Base-by-base conservation (phyloP, 2,888 invertebrate genomes). In the Therioaphis trifolii region DNA sequence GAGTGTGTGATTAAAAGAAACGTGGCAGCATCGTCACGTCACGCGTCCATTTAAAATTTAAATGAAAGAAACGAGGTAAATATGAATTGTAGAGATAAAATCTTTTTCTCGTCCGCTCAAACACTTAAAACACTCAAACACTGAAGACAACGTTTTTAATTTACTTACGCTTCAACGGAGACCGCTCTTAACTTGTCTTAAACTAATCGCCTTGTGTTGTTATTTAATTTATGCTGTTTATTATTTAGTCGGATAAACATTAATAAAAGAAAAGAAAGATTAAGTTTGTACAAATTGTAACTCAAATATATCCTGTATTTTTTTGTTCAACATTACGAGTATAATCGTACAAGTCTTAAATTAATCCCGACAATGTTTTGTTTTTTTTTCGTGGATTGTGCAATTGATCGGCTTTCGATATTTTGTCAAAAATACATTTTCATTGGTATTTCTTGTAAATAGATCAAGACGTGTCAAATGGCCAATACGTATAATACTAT, bases 31-130 rank as follows among this genome's bases (percentile, higher is more conserved):
- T 35, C 21, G 43, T 43, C 4, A 40, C 18, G 18, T 61, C 27
- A 75, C 18, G 18, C 58, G 43, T 43, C 5, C 5, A 75, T 61
- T 61, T 76, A 46, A 76, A 76, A 76, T 76, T 9, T 12, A 61
- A 61, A 58, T 75, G 18, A 75, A 61, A 61, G 3, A 43, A 40
- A 43, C 43, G 18, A 46, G 1, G 43, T 76, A 61, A 61, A 76
- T 27, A 43, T 61, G 43, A n/a, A n/a, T 61, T 5, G 24, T 21
- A 14, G 11, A 21, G 35, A 35, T 76, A 61, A 76, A 76, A 61
- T 40, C 15, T 27, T 61, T 12, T 27, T 43, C 49, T n/a, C n/a
- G 29, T 7, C 29, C 52, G 7, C 21, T 52, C 52, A 29, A 72
- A 55, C 52, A 52, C 29, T 35, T 21, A 72, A n/a, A n/a, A n/a